Percentiles rank a stretch among this genome's conserved stretches.
Evolutionary conservation across 2,888 invertebrate genomes (phyloP).

Genomic region (Bruchidius siliquastri): DNA sequence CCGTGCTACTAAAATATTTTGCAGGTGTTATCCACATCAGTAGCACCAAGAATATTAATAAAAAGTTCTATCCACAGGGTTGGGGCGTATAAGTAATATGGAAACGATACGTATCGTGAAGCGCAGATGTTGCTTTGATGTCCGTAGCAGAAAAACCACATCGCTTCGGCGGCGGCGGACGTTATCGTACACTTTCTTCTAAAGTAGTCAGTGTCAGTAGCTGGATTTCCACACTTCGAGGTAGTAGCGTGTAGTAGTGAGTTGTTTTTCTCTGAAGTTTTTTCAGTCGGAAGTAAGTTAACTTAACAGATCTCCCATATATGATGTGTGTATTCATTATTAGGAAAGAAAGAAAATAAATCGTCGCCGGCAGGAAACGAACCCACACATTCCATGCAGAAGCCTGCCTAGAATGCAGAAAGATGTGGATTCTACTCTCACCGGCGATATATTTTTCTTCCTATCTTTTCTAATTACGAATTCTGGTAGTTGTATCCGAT

Average conservation of each 20-base stretch:
- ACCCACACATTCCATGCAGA: too few species aligned
- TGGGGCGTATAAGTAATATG: background rate
- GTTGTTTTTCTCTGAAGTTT: background rate
- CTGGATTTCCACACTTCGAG: background rate
- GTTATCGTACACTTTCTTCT: background rate
- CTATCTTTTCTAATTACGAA: too few species aligned
- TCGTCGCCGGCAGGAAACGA: too few species aligned
- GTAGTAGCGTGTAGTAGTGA: background rate
- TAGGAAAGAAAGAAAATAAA: too few species aligned
- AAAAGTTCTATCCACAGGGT: background rate
- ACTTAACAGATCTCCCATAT: background rate
- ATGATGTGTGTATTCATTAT: too few species aligned
- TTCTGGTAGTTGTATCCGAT: too few species aligned
- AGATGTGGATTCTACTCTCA: too few species aligned
- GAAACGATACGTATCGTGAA: background rate
- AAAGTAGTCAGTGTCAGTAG: background rate
- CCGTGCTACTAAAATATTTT: too few species aligned
- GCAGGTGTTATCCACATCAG: too few species aligned
- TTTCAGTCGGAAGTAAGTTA: background rate
- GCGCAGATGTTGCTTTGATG: background rate
- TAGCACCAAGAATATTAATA: too few species aligned
- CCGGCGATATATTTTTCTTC: too few species aligned
- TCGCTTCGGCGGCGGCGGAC: background rate
- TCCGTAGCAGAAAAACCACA: background rate
- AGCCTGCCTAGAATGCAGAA: too few species aligned